Evolutionary conservation across 2,113 vertebrate genomes (phyloP).

Genomic region (human (Homo sapiens)): GRCh38 chr19:55678501-55679000

Average conservation of each 20-base stretch:
- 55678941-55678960: fast-evolving
- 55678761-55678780: conserved; percentile 94
- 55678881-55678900: background rate
- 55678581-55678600: background rate
- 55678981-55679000: background rate
- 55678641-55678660: conserved; percentile 93
- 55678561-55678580: background rate
- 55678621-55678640: conserved; percentile 91
- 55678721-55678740: conserved; percentile 95
- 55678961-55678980: background rate
- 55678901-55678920: fast-evolving
- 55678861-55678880: background rate
- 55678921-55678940: background rate
- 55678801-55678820: conserved; percentile 95
- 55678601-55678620: background rate
- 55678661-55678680: conserved; percentile 97
- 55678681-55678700: conserved; percentile 96
- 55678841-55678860: conserved; percentile 94
- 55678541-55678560: background rate
- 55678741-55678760: conserved; percentile 94
- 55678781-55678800: conserved; percentile 97
- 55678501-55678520: background rate
- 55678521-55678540: conserved; percentile 54
- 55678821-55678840: conserved; percentile 96
- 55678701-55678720: conserved; percentile 94